Evolutionary conservation across 23 tunicate genomes (phyloP).

Genomic region (Aplidium turbinatum): DNA sequence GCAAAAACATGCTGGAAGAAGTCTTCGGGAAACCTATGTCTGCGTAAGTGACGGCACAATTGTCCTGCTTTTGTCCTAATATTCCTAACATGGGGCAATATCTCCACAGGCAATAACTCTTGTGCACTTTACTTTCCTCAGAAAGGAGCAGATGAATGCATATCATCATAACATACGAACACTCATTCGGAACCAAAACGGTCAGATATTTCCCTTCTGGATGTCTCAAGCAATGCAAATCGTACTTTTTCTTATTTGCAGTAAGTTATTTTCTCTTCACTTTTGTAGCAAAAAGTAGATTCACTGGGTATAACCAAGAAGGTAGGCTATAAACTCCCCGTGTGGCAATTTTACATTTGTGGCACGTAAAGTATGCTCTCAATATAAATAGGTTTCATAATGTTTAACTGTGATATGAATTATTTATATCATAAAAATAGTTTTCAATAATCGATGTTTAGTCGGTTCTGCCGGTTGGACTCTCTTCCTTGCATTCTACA

Average conservation of each 20-base stretch:
- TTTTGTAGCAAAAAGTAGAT: too few relatives aligned
- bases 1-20: conserved; percentile 50
- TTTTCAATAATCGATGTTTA: neutral
- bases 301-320: too few relatives aligned
- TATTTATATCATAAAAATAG: neutral
- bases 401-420: neutral
- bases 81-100: too few relatives aligned
- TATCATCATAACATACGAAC: conserved; percentile 39
- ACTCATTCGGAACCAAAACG: conserved; percentile 24
- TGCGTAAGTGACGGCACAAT: conserved; percentile 36
- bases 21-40: conserved; percentile 40
- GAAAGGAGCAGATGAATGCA: conserved; percentile 44
- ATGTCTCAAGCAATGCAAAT: conserved; percentile 12
- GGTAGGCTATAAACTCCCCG: too few relatives aligned
- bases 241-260: neutral
- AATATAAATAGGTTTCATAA: neutral
- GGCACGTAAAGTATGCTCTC: too few relatives aligned
- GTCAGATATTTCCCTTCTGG: conserved; percentile 15
- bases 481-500: conserved; percentile 13
- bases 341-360: too few relatives aligned
- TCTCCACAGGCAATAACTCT: too few relatives aligned
- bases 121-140: too few relatives aligned
- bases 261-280: too few relatives aligned
- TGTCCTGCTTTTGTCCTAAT: too few relatives aligned
- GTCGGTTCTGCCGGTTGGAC: conserved; percentile 33